These are phyloP conservation scores for Hydrotaea cyrtoneurina DNA, from an alignment of 2,888 invertebrate species.

Conservation along the genomic window DNA sequence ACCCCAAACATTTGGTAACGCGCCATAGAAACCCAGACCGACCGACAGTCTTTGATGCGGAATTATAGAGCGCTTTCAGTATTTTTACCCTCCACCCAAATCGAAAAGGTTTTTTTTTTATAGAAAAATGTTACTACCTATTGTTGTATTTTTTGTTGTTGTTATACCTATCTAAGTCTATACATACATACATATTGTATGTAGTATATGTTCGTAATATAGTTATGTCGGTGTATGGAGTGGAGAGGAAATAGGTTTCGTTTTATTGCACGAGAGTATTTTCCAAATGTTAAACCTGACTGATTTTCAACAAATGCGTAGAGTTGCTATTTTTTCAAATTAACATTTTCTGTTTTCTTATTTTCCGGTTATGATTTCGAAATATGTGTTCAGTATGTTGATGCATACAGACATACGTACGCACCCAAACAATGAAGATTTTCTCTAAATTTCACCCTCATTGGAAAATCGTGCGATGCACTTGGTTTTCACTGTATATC, in stretches of 20 bases:
- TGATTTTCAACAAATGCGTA: slow-evolving; percentile 63
- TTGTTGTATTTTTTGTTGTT: slow-evolving; percentile 20
- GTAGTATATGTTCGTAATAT: not conserved
- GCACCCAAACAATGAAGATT: not conserved
- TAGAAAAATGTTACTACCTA: slow-evolving; percentile 10
- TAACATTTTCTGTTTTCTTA: slow-evolving; percentile 74
- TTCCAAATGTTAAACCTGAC: slow-evolving; percentile 53
- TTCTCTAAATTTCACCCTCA: slow-evolving; percentile 36
- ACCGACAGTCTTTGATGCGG: not conserved
- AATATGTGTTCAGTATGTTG: slow-evolving; percentile 10
- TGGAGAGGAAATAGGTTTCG: slow-evolving; percentile 26
- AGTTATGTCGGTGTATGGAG: not conserved
- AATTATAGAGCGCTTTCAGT: slow-evolving; percentile 18
- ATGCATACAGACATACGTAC: too few species aligned
- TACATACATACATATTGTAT: slow-evolving; percentile 24
- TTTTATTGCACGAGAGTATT: slow-evolving; percentile 18
- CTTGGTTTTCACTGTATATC: too few species aligned
- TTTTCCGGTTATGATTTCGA: slow-evolving; percentile 73
- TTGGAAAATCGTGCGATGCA: not conserved
- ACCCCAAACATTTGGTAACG: slow-evolving; percentile 12
- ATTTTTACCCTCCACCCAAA: slow-evolving; percentile 24
- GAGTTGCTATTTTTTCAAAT: slow-evolving; percentile 68
- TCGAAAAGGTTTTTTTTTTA: slow-evolving; percentile 34
- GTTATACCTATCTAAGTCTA: too few species aligned
- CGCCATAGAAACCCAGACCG: not conserved